Base-by-base conservation (phyloP, 2,888 invertebrate genomes). In the Pristionchus arcanus region DNA sequence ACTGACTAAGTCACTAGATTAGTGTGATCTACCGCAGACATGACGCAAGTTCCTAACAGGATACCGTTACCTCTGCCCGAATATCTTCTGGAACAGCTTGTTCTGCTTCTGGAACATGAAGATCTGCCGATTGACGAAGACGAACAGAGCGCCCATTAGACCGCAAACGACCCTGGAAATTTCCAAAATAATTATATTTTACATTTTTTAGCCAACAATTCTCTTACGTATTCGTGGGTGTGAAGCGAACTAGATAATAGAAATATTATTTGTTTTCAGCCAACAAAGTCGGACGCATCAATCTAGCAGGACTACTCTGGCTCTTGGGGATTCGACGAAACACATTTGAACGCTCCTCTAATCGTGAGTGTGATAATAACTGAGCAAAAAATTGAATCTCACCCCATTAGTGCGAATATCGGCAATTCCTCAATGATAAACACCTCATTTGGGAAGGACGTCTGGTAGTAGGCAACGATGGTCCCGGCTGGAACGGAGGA, bases 381-480 rank as follows among this genome's bases (percentile, higher is more conserved):
- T 28, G 37, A 15, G n/a, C 7, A 49, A 59, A 55, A 89, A 42
- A 66, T 9, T 3, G 42, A n/a, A 81, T 16, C 68, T 42, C 3
- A 90, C 90, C 90, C 90, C 49, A 90, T 55, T 3, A 86, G 34
- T 5, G 86, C 90, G 71, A 90, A 90, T 7, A 90, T 81, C n/a
- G 90, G 90, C 13, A 86, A 5, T 42, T 90, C 90, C 34, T 83
- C 90, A 34, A 90, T 85, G 42, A 86, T 63, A 21, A 90, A 90
- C 19, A 90, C 90, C 28, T 81, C 90, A 34, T 90, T 90, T 7
- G 90, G 90, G 42, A 90, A 90, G 31, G 49, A 55, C n/a, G 90
- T 90, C 77, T 90, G 90, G 86, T 90, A 90, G 81, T 90, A 90
- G 90, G 90, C 90, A 34, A 81, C 53, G 87, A 90, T 87, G 25